Conservation (phyloP, 2,888 invertebrate species). For the Mythimna vitellina region DNA sequence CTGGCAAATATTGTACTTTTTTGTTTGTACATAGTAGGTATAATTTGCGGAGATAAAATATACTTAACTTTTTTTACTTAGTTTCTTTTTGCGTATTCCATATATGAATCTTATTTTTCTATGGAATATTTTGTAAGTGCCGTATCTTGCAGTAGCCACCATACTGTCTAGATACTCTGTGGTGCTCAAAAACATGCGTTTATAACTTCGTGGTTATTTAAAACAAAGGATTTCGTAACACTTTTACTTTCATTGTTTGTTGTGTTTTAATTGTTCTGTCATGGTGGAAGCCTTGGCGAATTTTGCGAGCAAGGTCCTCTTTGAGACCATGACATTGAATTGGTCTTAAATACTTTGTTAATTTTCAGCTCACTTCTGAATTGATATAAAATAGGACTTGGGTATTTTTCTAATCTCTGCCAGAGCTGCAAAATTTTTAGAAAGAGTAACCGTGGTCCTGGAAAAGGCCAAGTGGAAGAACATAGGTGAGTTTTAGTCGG, state of each 20-base stretch:
- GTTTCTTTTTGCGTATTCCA: too few relatives aligned
- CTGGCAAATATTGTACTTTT: too few relatives aligned
- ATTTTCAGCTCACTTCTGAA: background rate
- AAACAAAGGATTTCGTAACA: constrained; percentile 20
- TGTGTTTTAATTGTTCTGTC: constrained; percentile 2
- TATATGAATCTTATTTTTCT: too few relatives aligned
- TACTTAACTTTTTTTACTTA: too few relatives aligned
- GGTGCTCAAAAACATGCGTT: constrained; percentile 21
- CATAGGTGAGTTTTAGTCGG: too few relatives aligned
- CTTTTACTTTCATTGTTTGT: constrained; percentile 43
- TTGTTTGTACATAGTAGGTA: too few relatives aligned
- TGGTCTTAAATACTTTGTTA: background rate
- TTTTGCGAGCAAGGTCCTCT: background rate
- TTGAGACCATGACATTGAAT: constrained; percentile 24
- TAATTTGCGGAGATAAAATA: too few relatives aligned
- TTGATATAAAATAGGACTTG: background rate
- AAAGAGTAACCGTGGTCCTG: too few relatives aligned
- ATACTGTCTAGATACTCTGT: background rate
- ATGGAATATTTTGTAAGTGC: background rate
- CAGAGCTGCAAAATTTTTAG: too few relatives aligned
- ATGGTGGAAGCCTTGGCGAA: constrained; percentile 5
- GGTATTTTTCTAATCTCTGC: too few relatives aligned
- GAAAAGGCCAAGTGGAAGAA: too few relatives aligned
- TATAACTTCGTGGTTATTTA: background rate
- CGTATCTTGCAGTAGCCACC: background rate